Conservation (phyloP, 2,113 vertebrate genomes). For the Festucalex cinctus region DNA sequence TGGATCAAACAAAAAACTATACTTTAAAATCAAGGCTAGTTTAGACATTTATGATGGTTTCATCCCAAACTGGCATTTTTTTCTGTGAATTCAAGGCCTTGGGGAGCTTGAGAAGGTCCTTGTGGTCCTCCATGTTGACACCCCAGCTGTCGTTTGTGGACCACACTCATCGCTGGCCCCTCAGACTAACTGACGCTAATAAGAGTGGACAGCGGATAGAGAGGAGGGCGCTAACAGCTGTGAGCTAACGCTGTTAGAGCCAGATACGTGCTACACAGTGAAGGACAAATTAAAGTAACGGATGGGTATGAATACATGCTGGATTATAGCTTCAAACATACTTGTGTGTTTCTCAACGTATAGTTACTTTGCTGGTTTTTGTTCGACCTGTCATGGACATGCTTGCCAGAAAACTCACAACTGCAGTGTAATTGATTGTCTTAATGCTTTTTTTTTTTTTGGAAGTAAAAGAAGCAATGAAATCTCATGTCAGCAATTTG, state of each 20-base stretch:
- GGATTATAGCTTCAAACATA: background rate
- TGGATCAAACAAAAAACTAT: too few relatives aligned
- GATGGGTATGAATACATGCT: background rate
- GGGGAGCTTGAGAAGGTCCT: background rate
- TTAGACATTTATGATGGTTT: too few relatives aligned
- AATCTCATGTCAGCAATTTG: conserved; percentile 42
- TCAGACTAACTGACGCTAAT: conserved; percentile 46
- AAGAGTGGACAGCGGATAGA: conserved; percentile 36
- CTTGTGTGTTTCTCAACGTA: background rate
- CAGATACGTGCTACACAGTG: background rate
- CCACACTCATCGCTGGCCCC: background rate
- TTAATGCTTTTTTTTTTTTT: background rate
- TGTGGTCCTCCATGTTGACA: conserved; percentile 33
- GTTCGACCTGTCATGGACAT: background rate
- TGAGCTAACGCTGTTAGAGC: background rate
- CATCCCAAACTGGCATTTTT: too few relatives aligned
- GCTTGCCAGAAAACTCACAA: background rate
- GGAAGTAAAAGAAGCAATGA: conserved; percentile 5
- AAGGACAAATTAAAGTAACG: conserved; percentile 3
- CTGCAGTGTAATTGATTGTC: background rate
- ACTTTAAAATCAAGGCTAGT: too few relatives aligned
- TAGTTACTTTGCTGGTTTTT: background rate
- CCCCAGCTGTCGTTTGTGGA: conserved; percentile 40
- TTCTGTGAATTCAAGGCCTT: background rate
- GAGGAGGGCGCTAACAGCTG: conserved; percentile 19